These are phyloP conservation scores for Caenorhabditis drosophilae DNA, from an alignment of 2,888 invertebrate genomes.

Conservation along the genomic window DNA sequence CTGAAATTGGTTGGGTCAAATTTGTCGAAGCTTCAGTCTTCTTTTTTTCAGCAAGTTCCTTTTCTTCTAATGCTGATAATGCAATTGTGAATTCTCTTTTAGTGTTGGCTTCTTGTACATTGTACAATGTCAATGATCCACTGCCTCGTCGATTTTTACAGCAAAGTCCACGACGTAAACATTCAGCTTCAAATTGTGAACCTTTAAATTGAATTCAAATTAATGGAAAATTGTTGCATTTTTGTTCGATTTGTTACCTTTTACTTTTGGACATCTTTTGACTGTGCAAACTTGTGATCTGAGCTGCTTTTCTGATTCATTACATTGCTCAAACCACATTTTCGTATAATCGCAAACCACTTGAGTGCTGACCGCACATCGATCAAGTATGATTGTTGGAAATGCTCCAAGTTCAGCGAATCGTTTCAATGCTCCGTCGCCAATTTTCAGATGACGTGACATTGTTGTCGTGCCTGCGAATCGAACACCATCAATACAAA, in stretches of 20 bases:
- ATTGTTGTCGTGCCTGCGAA: slow-evolving; percentile 17
- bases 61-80: slow-evolving; percentile 30
- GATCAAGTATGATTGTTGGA: slow-evolving; percentile 42
- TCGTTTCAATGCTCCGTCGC: slow-evolving; percentile 30
- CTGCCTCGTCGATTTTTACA: slow-evolving; percentile 43
- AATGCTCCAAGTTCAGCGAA: slow-evolving; percentile 35
- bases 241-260: slow-evolving; percentile 15
- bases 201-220: slow-evolving; percentile 10
- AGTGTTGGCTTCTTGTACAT: slow-evolving; percentile 39
- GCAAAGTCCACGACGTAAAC: slow-evolving; percentile 36
- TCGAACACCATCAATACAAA: slow-evolving; percentile 41
- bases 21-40: slow-evolving; percentile 3
- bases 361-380: slow-evolving; percentile 45
- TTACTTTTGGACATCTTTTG: slow-evolving; percentile 44
- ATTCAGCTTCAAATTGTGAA: slow-evolving; percentile 38
- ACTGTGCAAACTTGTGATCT: slow-evolving; percentile 43
- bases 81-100: slow-evolving; percentile 40
- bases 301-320: slow-evolving; percentile 34
- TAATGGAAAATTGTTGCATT: not conserved
- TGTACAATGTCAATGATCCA: slow-evolving; percentile 42
- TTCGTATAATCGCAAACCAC: slow-evolving; percentile 44
- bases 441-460: slow-evolving; percentile 26
- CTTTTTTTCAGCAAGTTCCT: slow-evolving; percentile 22
- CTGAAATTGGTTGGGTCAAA: not conserved
- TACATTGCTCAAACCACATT: slow-evolving; percentile 40